Evolutionary conservation across 2,888 invertebrate species (phyloP).

Genomic region (Aphidoletes aphidimyza): DNA sequence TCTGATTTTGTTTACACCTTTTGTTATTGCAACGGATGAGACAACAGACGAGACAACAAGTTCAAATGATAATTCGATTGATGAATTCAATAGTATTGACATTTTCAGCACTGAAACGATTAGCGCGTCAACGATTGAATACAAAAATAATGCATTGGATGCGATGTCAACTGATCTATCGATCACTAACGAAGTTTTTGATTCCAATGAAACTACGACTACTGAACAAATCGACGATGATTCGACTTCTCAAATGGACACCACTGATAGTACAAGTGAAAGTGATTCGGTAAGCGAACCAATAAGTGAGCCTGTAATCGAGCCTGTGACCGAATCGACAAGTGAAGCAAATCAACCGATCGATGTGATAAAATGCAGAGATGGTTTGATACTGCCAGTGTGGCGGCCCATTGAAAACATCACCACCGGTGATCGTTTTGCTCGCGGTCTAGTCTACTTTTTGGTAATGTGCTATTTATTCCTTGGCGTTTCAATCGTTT

Average conservation of each 20-base stretch:
- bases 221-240: no score
- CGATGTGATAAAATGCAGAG: constrained; percentile 71
- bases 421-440: constrained; percentile 78
- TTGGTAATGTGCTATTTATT: constrained; percentile 90
- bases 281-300: no score
- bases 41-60: background rate
- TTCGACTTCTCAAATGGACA: no score
- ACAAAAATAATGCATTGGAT: background rate
- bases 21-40: background rate
- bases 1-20: background rate
- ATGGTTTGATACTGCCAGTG: constrained; percentile 87
- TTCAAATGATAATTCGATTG: no score
- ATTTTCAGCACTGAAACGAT: background rate
- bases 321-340: background rate
- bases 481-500: constrained; percentile 98
- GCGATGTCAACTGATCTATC: no score
- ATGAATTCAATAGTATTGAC: background rate
- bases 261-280: background rate
- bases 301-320: no score
- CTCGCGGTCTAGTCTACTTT: constrained; percentile 92
- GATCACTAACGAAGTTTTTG: no score
- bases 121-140: no score
- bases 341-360: no score
- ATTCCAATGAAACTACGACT: no score
- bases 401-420: constrained; percentile 87